phyloP scores from a whole-genome alignment of 2,113 vertebrate genomes.

The Ceyx margarethae region DNA sequence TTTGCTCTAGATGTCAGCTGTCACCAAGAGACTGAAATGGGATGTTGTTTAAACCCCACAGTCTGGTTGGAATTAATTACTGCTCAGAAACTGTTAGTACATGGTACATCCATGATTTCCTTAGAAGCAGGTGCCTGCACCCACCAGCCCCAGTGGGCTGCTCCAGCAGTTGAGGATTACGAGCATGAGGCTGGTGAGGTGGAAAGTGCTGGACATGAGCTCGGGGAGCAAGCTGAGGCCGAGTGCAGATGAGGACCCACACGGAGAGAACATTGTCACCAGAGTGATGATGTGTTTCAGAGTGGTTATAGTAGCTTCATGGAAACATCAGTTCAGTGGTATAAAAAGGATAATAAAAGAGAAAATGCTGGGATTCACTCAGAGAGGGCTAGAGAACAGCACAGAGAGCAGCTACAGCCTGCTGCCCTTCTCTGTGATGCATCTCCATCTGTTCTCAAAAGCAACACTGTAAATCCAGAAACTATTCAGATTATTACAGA shows the following conservation, averaged over 20 bases:
- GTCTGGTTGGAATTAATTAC: not conserved
- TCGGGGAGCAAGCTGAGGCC: not conserved
- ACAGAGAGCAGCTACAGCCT: not conserved
- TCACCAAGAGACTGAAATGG: not conserved
- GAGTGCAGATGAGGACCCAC: fast-evolving
- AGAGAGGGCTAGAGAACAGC: not conserved
- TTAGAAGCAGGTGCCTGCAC: not conserved
- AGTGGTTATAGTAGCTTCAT: not conserved
- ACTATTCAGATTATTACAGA: not conserved
- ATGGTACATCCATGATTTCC: not conserved
- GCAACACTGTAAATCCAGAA: not conserved
- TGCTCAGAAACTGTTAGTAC: fast-evolving
- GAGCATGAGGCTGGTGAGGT: not conserved
- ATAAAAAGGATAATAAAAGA: not conserved
- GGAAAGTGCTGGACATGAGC: not conserved
- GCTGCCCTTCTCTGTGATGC: not conserved
- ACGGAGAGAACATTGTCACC: not conserved
- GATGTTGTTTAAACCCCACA: not conserved
- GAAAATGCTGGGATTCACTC: not conserved
- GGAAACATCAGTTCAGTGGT: not conserved
- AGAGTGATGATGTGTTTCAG: not conserved
- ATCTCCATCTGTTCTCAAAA: not conserved
- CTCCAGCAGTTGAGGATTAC: not conserved
- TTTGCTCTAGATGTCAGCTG: not conserved
- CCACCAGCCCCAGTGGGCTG: not conserved